phyloP scores from a whole-genome alignment of 1,140 invertebrate species.

The Polyergus mexicanus region DNA sequence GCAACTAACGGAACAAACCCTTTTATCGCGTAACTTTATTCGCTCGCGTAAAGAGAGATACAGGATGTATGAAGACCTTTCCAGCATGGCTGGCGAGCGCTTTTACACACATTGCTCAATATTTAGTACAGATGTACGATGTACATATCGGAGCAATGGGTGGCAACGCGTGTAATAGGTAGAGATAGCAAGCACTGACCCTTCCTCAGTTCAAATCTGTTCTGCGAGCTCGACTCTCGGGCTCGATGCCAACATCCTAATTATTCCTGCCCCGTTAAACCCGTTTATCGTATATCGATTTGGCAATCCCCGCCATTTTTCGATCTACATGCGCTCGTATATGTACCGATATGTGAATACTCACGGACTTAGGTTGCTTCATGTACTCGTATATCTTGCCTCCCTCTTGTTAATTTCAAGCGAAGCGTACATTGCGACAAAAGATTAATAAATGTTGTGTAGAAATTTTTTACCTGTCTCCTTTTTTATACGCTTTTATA shows the following conservation, averaged over 20 bases:
- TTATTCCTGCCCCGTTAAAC: constrained; percentile 84
- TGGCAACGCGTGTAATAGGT: constrained; percentile 74
- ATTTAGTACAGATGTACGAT: constrained; percentile 44
- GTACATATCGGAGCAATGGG: constrained; percentile 52
- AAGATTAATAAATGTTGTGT: neutral
- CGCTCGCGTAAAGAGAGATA: neutral
- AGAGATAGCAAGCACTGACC: constrained; percentile 56
- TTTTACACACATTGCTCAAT: constrained; percentile 50
- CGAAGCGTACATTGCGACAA: neutral
- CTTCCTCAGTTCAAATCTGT: constrained; percentile 76
- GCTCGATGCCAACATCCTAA: constrained; percentile 83
- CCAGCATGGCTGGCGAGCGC: neutral
- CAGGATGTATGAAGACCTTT: neutral
- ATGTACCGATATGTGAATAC: constrained; percentile 7
- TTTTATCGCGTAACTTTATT: neutral
- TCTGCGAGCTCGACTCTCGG: constrained; percentile 76
- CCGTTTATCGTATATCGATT: constrained; percentile 84
- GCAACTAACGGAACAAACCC: neutral
- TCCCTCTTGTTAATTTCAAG: neutral
- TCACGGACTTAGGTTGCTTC: too few relatives aligned
- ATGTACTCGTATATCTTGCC: neutral
- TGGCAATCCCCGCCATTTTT: constrained; percentile 76
- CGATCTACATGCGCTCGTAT: constrained; percentile 24
- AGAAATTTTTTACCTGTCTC: neutral
- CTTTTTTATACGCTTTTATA: neutral